Base-by-base conservation (phyloP, 2,888 invertebrate species). In the Mycalesis mineus region DNA sequence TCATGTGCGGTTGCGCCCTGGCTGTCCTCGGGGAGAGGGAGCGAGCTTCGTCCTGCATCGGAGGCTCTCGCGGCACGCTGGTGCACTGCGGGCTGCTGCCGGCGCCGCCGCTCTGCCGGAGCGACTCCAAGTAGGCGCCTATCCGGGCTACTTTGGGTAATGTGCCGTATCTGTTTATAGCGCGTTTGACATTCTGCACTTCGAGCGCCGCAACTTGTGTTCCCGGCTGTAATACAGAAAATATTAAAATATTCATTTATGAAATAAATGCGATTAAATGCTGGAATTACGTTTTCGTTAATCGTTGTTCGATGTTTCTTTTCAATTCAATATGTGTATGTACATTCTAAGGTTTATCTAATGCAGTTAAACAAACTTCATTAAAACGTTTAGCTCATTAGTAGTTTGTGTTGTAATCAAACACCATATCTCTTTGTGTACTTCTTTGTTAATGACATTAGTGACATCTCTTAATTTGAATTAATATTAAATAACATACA, bases 71-170 rank as follows among this genome's bases (percentile, higher is more conserved):
- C 62, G 68, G 63, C 49, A 58, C 55, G 29, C 48, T 63, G 28
- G 68, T 77, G 45, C 93, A 93, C 81, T 60, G 74, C 92, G 93
- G 71, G 29, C 60, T 60, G 51, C 63, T 58, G 62, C 70, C 60
- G 47, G 63, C 67, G 60, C 64, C 69, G 49, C 94, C 94, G 74
- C 94, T 95, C 75, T 96, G 95, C 44, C 96, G 92, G 73, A 99
- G 91, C 5, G 98, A 98, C 82, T 98, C 98, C 55, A 99, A 88
- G 84, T 97, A 99, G 6, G 98, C 98, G 31, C 98, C 98, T 70
- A 99, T 98, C 65, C 98, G 92, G 8, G 97, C 97, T 48, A 96
- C 98, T 85, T 98, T 99, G 0, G 99, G 99, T 73, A 99, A 89
- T 8, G 99, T 99, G 14, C 99, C 99, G 80, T 98, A 98, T 28